Conservation (phyloP, 2,888 invertebrate genomes). For the Drosophila multiciliata region DNA sequence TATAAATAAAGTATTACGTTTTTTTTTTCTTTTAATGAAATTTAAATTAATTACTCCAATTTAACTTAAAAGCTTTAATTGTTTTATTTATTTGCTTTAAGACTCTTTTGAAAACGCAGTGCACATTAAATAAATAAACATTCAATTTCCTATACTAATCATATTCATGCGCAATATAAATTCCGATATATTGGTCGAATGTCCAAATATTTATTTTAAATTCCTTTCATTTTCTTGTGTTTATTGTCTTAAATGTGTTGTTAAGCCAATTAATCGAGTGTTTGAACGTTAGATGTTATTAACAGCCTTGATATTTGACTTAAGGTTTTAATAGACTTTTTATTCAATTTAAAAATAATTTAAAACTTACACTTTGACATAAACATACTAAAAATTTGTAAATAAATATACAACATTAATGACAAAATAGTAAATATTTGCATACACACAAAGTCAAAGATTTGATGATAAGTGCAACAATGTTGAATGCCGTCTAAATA, state of each 20-base stretch:
- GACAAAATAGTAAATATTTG: not conserved
- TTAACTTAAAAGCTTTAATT: not conserved
- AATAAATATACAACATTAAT: not conserved
- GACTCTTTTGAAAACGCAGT: no score
- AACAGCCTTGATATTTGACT: not conserved
- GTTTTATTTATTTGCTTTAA: not conserved
- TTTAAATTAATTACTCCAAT: not conserved
- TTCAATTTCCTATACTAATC: not conserved
- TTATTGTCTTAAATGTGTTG: slow-evolving; percentile 16
- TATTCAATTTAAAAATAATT: not conserved
- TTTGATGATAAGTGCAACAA: not conserved
- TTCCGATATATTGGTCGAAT: slow-evolving; percentile 6
- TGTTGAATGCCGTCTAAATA: not conserved
- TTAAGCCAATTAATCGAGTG: slow-evolving; percentile 11
- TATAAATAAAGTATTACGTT: not conserved
- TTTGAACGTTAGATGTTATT: no score
- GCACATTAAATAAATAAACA: not conserved
- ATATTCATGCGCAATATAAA: slow-evolving; percentile 17
- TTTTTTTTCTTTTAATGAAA: not conserved
- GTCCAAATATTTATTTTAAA: slow-evolving; percentile 8
- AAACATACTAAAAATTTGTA: not conserved
- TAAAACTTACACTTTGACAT: not conserved
- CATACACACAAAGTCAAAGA: not conserved
- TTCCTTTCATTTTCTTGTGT: not conserved
- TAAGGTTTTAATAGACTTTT: not conserved